Base-by-base conservation (phyloP, 2,113 vertebrate genomes). In the Opisthocomus hoazin region DNA sequence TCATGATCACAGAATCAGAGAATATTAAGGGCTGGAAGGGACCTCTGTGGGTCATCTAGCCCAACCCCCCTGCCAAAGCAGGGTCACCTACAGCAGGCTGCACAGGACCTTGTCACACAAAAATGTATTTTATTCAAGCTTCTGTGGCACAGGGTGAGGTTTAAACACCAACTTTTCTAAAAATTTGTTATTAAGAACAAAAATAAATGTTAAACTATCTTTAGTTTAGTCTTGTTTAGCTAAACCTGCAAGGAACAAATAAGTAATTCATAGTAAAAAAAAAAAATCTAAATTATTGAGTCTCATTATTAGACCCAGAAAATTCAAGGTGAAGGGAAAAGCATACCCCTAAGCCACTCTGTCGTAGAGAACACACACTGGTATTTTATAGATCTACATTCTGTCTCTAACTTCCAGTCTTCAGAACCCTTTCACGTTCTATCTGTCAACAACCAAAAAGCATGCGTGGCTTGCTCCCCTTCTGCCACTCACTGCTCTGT, bases 381-480 rank as follows among this genome's bases (percentile, higher is more conserved):
- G 29, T 63, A 17, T 43, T 79, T 37, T 37, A 51, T 0, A 73
- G 61, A 63, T n/a, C 26, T 43, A 4, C 32, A 9, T 14, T 77
- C 56, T 30, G 43, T n/a, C 58, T 91, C 27, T 39, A 39, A 43
- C 7, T 68, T 36, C 2, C 7, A 37, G 2, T 15, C 60, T 65
- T 58, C 36, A 56, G 32, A 88, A 58, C 15, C 18, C 17, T 82
- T 79, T 26, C 21, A 37, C 27, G 48, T 4, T 48, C 15, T 51
- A 15, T 9, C 18, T 27, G 34, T 20, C 27, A 36, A 15, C 10
- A 12, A 18, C 8, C 37, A 18, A 54, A 27, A 29, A 12, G 16
- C 20, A 50, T 0, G 2, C 0, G 0, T 30, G 34, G 22, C 30
- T 30, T 76, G 37, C 75, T 77, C 56, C 71, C 16, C 71, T 65